Percentiles rank a stretch among this genome's conserved stretches.
Conservation (phyloP, 2,797 vertebrate species). For the Erithacus rubecula region DNA sequence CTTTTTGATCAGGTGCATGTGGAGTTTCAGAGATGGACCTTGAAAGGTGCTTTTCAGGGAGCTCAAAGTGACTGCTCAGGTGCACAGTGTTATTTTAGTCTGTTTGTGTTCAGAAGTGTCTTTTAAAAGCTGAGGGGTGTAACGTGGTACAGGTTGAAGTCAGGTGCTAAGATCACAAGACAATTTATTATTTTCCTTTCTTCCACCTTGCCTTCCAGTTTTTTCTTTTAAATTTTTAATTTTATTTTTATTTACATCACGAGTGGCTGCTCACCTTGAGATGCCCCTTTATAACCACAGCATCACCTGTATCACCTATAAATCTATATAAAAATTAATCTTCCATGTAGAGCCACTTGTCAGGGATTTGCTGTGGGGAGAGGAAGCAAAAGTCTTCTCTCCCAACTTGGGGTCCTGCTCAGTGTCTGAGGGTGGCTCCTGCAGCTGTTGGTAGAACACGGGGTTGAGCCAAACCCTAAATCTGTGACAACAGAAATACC, state of each 20-base stretch:
- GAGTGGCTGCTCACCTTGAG: background rate
- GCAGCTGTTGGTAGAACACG: background rate
- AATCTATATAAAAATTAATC: background rate
- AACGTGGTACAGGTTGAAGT: background rate
- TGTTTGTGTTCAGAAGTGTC: background rate
- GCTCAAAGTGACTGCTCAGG: background rate
- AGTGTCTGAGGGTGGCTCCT: background rate
- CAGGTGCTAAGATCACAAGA: background rate
- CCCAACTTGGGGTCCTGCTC: accelerated
- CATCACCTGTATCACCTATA: accelerated
- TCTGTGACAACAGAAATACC: background rate
- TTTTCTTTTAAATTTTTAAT: background rate
- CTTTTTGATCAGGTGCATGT: background rate
- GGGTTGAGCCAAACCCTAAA: background rate
- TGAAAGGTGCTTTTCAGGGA: background rate
- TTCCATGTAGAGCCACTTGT: background rate
- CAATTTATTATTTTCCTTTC: background rate
- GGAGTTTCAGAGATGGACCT: background rate
- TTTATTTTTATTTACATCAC: background rate
- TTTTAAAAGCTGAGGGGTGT: background rate
- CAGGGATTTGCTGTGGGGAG: background rate
- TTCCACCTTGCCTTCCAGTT: background rate
- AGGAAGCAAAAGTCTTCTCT: background rate
- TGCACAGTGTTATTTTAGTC: background rate
- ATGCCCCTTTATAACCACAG: background rate